Conservation (phyloP, 1,140 invertebrate species). For the Nasonia longicornis region DNA sequence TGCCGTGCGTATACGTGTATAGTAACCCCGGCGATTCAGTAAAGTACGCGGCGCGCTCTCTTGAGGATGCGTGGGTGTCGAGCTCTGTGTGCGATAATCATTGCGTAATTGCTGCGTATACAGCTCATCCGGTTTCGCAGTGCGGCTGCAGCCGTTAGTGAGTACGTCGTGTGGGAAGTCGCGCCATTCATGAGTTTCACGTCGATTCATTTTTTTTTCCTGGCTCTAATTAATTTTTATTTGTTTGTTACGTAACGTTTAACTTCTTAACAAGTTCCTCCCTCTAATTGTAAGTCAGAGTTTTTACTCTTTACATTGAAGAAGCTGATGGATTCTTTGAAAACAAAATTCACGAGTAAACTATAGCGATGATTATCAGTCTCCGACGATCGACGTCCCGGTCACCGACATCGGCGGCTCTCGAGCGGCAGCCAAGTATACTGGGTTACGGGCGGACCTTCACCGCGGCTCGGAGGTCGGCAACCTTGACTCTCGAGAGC, state of each 20-base stretch:
- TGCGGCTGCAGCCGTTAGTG: background rate
- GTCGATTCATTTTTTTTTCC: background rate
- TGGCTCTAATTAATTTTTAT: background rate
- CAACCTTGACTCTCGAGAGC: slow-evolving; percentile 45
- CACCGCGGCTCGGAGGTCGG: slow-evolving; percentile 56
- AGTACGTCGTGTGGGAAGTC: background rate
- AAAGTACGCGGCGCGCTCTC: background rate
- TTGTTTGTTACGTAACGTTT: background rate
- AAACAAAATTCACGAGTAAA: no score
- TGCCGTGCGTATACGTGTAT: no score
- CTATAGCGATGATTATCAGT: no score
- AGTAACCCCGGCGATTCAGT: background rate
- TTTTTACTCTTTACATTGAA: no score
- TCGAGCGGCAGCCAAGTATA: slow-evolving; percentile 48
- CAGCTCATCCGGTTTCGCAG: background rate
- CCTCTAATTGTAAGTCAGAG: no score
- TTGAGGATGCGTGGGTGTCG: background rate
- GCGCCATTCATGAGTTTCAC: background rate
- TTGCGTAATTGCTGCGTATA: background rate
- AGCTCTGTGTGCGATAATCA: background rate
- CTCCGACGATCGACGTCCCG: slow-evolving; percentile 56
- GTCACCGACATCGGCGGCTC: slow-evolving; percentile 59
- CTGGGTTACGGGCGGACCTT: slow-evolving; percentile 60
- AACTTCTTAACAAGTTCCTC: no score
- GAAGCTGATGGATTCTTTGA: no score